Evolutionary conservation across 2,113 vertebrate genomes (phyloP).

Genomic region (Thomomys bottae): DNA sequence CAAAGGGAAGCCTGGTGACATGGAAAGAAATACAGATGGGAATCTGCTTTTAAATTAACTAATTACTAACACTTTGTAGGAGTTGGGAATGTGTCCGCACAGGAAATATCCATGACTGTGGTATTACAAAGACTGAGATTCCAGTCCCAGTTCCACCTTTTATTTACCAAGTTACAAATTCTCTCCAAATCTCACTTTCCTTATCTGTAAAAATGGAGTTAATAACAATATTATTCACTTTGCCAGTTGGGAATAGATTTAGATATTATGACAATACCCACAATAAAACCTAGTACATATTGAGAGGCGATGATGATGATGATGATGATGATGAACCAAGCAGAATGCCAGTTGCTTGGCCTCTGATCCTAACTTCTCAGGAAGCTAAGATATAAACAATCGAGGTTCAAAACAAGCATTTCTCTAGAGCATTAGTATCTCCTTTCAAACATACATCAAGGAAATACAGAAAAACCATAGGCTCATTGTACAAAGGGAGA

Average conservation of each 20-base stretch:
- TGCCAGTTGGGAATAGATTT: not conserved
- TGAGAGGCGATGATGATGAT: not conserved
- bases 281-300: not conserved
- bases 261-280: not conserved
- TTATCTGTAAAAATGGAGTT: not conserved
- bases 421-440: not conserved
- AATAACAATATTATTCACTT: not conserved
- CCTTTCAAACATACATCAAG: not conserved
- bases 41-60: not conserved
- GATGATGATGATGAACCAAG: too few relatives aligned
- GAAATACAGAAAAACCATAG: not conserved
- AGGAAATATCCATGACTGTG: not conserved
- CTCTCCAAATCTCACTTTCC: constrained; percentile 13
- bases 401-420: not conserved
- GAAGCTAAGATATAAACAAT: too few relatives aligned
- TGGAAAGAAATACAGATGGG: not conserved
- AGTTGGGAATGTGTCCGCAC: not conserved
- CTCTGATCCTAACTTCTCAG: too few relatives aligned
- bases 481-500: not conserved
- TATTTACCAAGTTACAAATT: not conserved
- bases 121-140: not conserved
- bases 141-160: not conserved
- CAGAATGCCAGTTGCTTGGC: too few relatives aligned
- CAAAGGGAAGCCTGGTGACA: not conserved
- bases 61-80: not conserved